Base-by-base conservation (phyloP, 2,888 invertebrate species). In the Strigamia transsilvanica region DNA sequence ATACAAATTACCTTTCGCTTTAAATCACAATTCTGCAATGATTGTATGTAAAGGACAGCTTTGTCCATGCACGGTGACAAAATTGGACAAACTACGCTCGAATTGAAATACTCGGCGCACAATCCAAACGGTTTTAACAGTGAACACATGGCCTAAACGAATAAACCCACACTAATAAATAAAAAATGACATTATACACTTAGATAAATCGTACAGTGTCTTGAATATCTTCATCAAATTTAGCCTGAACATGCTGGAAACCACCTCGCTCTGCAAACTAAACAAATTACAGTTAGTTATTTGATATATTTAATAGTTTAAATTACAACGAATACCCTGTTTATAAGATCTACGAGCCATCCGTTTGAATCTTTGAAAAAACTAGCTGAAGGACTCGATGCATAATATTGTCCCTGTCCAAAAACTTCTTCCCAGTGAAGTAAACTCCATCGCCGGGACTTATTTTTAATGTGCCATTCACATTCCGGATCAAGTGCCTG, bases 391-490 rank as follows among this genome's bases (percentile, higher is more conserved):
- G 86, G 85, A 56, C 84, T 84, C 21, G 85, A 83, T 27, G 87
- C 87, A 83, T 84, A 87, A 2, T 85, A 56, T 85, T 85, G 61
- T 84, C 86, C 83, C 38, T 81, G 82, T 61, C 87, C 87, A 84
- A 88, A 87, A 82, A 86, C 85, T 80, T 87, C 87, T 80, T 88
- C 87, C 88, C 88, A 86, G 23, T 85, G 83, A 10, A 79, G 27
- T 23, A 78, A 73, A 73, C 82, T 77, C 56, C 82, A 79, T 82
- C 51, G 79, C 15, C 80, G 41, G 32, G 66, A 51, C 79, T 87
- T 87, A 84, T 89, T 90, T 84, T 89, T 89, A 82, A 86, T 85
- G 84, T 89, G 88, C 85, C 88, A 90, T 83, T 88, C 89, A 81
- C 87, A 87, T 80, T 89, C 88, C 42, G 88, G 88, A 84, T 89